Conservation (phyloP, 2,113 vertebrate genomes). For the Channa maculata region DNA sequence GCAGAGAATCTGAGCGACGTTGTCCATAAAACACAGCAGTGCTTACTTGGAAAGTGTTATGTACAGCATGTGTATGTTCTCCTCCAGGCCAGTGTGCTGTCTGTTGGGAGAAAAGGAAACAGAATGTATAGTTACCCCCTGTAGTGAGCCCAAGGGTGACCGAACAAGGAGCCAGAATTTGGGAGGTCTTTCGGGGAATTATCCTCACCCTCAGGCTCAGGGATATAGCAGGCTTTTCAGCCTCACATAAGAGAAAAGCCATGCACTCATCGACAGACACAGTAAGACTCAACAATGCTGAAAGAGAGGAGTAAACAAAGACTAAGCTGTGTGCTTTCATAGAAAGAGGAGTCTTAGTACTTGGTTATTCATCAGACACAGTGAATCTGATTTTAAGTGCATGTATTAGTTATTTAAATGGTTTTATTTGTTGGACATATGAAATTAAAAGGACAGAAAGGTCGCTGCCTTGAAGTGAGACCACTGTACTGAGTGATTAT, state of each 20-base stretch:
- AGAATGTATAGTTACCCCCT: slow-evolving; percentile 77
- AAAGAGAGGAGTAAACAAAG: slow-evolving; percentile 42
- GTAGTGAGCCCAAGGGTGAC: slow-evolving; percentile 74
- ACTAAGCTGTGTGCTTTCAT: slow-evolving; percentile 13
- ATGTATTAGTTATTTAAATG: background rate
- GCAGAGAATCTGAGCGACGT: slow-evolving; percentile 5
- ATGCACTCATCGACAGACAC: slow-evolving; percentile 37
- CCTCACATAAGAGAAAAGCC: slow-evolving; percentile 53
- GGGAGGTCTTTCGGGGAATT: slow-evolving; percentile 79
- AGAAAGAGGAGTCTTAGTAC: slow-evolving; percentile 4
- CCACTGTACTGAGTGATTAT: slow-evolving; percentile 6
- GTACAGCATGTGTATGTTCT: slow-evolving; percentile 58
- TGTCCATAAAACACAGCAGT: slow-evolving; percentile 33
- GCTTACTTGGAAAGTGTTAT: slow-evolving; percentile 24
- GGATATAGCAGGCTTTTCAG: slow-evolving; percentile 70
- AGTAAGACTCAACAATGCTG: slow-evolving; percentile 41
- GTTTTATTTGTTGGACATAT: slow-evolving; percentile 17
- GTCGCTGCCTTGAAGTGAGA: background rate
- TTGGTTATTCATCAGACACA: slow-evolving; percentile 16
- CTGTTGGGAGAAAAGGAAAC: slow-evolving; percentile 70
- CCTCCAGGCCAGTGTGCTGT: slow-evolving; percentile 64
- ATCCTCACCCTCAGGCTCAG: slow-evolving; percentile 69
- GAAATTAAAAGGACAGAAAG: slow-evolving; percentile 12
- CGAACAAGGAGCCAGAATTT: slow-evolving; percentile 76
- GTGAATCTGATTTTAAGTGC: background rate